A percentile compares a stretch with the other conserved stretches of the same genome.
Conservation (phyloP, 2,888 invertebrate genomes). For the Clusia tigrina region DNA sequence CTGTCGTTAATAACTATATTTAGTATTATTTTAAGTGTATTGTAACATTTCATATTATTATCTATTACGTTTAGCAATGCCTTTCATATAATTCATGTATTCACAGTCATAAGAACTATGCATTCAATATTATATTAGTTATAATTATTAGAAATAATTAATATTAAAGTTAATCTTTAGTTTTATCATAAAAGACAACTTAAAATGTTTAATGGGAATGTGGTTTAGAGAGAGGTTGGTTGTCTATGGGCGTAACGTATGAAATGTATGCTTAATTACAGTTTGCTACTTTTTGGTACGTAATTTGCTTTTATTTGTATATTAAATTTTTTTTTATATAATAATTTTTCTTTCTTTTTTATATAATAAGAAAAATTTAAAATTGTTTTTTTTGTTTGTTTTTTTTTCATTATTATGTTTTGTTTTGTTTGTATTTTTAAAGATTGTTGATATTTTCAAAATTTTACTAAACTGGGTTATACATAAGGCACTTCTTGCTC, state of each 20-base stretch:
- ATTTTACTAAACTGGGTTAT: slow-evolving; percentile 53
- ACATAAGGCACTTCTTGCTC: background rate
- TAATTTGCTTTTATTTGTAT: slow-evolving; percentile 25
- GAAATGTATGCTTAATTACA: slow-evolving; percentile 14
- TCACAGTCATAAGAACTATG: slow-evolving; percentile 1
- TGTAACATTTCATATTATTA: slow-evolving; percentile 17
- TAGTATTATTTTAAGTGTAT: no score
- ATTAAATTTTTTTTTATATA: slow-evolving; percentile 22
- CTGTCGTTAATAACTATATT: no score
- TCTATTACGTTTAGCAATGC: slow-evolving; percentile 43
- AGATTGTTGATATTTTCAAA: slow-evolving; percentile 31
- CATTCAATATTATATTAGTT: no score
- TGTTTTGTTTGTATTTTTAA: slow-evolving; percentile 14
- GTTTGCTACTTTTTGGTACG: slow-evolving; percentile 22
- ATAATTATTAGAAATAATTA: slow-evolving; percentile 11
- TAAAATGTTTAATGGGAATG: background rate
- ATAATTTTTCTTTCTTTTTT: slow-evolving; percentile 29
- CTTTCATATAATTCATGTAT: slow-evolving; percentile 24
- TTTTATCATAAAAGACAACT: slow-evolving; percentile 7
- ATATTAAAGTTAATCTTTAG: background rate
- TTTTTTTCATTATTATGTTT: slow-evolving; percentile 30
- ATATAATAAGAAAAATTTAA: slow-evolving; percentile 19
- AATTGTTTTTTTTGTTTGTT: slow-evolving; percentile 31
- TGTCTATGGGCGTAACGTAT: slow-evolving; percentile 8
- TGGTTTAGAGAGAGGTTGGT: slow-evolving; percentile 12